A percentile compares a stretch with the other conserved stretches of the same genome.
Evolutionary conservation across 2,797 vertebrate species (phyloP).

Genomic region (Mus caroli): DNA sequence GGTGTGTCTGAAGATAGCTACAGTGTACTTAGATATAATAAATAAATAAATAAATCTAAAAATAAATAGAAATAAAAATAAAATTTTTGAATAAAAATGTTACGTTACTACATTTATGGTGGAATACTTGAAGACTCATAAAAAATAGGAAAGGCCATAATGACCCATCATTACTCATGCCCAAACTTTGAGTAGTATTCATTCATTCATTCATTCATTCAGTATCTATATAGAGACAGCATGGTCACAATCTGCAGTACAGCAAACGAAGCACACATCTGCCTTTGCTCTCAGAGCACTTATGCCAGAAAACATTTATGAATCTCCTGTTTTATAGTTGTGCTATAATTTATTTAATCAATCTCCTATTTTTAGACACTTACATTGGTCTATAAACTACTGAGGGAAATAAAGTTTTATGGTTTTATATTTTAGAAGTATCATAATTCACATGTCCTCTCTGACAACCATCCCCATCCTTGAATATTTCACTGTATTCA

Average conservation of each 20-base stretch:
- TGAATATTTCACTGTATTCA: background rate
- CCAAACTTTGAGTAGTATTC: background rate
- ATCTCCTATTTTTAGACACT: background rate
- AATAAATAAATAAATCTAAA: no score
- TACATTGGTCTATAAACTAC: constrained; percentile 9
- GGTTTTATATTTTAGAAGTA: constrained; percentile 26
- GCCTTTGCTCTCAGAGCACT: background rate
- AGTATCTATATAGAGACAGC: background rate
- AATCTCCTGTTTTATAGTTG: constrained; percentile 13
- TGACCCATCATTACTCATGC: background rate
- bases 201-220: background rate
- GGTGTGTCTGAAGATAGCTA: no score
- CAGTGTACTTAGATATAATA: no score
- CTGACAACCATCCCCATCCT: background rate
- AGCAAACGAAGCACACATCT: background rate
- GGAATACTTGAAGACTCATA: constrained; percentile 51
- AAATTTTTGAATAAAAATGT: constrained; percentile 39
- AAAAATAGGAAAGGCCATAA: background rate
- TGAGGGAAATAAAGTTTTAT: constrained; percentile 32
- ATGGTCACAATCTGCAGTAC: background rate
- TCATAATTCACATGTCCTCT: background rate
- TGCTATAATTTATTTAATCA: constrained; percentile 29
- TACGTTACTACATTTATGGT: background rate
- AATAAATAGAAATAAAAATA: background rate
- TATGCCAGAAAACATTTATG: constrained; percentile 12